Conservation (phyloP, 2,113 vertebrate genomes). For the Meriones unguiculatus region DNA sequence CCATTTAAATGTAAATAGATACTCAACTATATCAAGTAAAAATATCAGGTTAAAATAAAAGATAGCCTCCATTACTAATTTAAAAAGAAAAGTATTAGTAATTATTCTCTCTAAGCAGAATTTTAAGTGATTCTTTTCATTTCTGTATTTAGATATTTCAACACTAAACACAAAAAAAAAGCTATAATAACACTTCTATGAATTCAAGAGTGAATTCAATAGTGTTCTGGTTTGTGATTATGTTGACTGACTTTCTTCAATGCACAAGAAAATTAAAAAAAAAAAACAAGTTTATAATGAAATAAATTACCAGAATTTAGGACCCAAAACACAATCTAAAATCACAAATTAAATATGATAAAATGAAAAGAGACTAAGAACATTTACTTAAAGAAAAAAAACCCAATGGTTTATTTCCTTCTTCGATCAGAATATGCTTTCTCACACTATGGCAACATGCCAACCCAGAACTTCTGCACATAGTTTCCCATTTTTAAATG, state of each 20-base stretch:
- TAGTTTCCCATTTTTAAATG: neutral
- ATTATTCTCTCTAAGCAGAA: conserved; percentile 18
- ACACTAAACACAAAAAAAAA: neutral
- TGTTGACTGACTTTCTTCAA: neutral
- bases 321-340: neutral
- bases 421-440: neutral
- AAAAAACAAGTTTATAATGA: conserved; percentile 31
- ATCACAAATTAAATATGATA: neutral
- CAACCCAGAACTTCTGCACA: neutral
- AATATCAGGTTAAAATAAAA: conserved; percentile 9
- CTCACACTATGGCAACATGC: neutral
- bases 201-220: conserved; percentile 27
- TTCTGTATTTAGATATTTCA: conserved; percentile 58
- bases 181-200: conserved; percentile 47
- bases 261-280: conserved; percentile 41
- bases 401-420: neutral
- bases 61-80: neutral
- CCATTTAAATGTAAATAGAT: conserved; percentile 17
- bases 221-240: conserved; percentile 17
- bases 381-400: neutral
- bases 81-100: neutral
- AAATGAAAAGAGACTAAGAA: conserved; percentile 29
- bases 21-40: conserved; percentile 38
- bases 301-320: conserved; percentile 16
- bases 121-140: conserved; percentile 32